Percentiles rank a stretch among this genome's conserved stretches.
phyloP scores from a whole-genome alignment of 35 echinoderm and acorn worm genomes.

The Chiridota heheva region DNA sequence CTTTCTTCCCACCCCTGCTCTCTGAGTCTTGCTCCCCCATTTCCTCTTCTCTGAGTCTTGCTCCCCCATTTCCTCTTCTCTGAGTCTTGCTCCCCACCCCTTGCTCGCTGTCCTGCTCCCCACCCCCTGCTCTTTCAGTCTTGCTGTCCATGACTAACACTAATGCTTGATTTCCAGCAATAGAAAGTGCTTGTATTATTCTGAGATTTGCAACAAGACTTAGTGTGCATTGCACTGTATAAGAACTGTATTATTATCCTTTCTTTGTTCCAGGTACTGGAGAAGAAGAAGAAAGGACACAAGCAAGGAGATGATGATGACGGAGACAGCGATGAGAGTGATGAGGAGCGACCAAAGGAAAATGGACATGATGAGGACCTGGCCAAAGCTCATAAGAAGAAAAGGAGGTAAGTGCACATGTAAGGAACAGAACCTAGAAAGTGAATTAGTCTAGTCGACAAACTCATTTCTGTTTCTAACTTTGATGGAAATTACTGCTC shows the following conservation, averaged over 20 bases:
- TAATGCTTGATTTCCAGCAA: not conserved
- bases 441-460: no score
- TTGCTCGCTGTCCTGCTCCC: not conserved
- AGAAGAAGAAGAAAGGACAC: slow-evolving; percentile 47
- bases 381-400: slow-evolving; percentile 34
- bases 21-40: not conserved
- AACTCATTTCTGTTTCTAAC: no score
- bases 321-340: slow-evolving; percentile 15
- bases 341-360: slow-evolving; percentile 34
- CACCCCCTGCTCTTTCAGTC: not conserved
- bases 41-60: not conserved
- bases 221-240: no score
- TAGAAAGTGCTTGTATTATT: no score
- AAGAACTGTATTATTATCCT: no score
- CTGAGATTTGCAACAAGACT: no score
- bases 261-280: slow-evolving; percentile 44
- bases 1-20: not conserved
- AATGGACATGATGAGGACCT: slow-evolving; percentile 38
- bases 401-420: slow-evolving; percentile 13
- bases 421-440: no score
- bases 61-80: not conserved
- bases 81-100: not conserved
- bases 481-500: no score
- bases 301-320: not conserved
- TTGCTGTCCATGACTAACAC: not conserved